Evolutionary conservation across 1,140 invertebrate species (phyloP), one percentile per base, ranked within the genome.

Genomic region (Pogonus chalceus): DNA sequence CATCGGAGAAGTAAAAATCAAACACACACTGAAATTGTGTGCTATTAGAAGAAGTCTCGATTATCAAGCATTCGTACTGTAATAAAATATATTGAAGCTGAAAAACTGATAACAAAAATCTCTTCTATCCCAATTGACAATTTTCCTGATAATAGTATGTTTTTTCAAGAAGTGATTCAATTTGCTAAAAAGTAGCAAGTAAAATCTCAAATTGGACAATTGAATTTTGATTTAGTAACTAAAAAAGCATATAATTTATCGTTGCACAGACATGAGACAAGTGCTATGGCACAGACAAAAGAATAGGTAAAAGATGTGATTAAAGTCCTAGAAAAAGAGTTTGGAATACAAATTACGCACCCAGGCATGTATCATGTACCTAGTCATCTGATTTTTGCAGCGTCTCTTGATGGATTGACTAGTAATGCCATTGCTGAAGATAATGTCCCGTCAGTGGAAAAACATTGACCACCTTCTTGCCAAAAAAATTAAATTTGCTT

Each of bases 391-490:
- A 56, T 64, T 14, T 56, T 67, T 54, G 71, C 68, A 43, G 73
- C 66, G 14, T 66, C 72, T 4, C 73, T 72, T 12, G 73, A 75
- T 65, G 73, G 69, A 4, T 61, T 76, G 1, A 67, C 65, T 23
- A 61, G 70, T 52, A 66, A 73, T 55, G 69, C 65, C 52, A 67
- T 76, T 21, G 64, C 73, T 2, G 74, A 76, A 65, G 67, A 35
- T 74, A 76, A 56, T 68, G 71, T 50, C 73, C 72, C 3, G 60
- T 58, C 48, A 69, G 61, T 10, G 62, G 69, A 35, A 69, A 72
- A 54, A 69, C 67, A 47, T 63, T 72, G 54, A 66, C 2, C 62
- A 68, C 26, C 63, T 69, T n/a, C n/a, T n/a, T n/a, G n/a, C n/a
- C n/a, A n/a, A n/a, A n/a, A n/a, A n/a, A n/a, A n/a, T n/a, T n/a